Conservation (phyloP, 2,888 invertebrate genomes). For the Diabrotica balteata region DNA sequence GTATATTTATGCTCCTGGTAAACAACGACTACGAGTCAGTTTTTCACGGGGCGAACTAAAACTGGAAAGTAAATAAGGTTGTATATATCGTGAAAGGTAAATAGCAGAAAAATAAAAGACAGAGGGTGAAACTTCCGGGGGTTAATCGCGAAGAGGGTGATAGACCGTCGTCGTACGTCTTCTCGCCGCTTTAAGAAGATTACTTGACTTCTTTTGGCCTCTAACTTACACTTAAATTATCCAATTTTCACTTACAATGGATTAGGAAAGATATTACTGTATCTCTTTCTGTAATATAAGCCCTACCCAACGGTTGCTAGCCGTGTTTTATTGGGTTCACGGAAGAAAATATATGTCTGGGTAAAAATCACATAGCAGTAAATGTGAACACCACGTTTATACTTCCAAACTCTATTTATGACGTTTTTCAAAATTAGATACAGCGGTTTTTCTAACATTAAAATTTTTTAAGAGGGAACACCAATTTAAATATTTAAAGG, state of each 20-base stretch:
- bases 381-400: no score
- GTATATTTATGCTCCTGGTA: no score
- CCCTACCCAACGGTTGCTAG: conserved; percentile 5
- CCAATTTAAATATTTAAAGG: no score
- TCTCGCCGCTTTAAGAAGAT: conserved; percentile 44
- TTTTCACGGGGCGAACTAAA: no score
- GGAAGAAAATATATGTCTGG: not conserved
- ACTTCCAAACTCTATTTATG: no score
- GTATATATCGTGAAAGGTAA: conserved; percentile 18
- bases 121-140: conserved; percentile 24
- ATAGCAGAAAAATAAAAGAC: conserved; percentile 30
- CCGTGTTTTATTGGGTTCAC: conserved; percentile 5
- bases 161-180: conserved; percentile 43
- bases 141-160: conserved; percentile 40
- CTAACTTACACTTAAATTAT: conserved; percentile 43
- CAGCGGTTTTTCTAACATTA: no score
- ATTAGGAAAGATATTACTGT: conserved; percentile 29
- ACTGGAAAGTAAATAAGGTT: conserved; percentile 4
- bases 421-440: no score
- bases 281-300: conserved; percentile 25
- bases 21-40: no score
- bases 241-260: conserved; percentile 40
- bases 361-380: not conserved
- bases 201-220: conserved; percentile 46
- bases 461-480: no score